These are phyloP conservation scores for Cotesia typhae DNA, from an alignment of 1,140 invertebrate genomes.

Conservation along the genomic window DNA sequence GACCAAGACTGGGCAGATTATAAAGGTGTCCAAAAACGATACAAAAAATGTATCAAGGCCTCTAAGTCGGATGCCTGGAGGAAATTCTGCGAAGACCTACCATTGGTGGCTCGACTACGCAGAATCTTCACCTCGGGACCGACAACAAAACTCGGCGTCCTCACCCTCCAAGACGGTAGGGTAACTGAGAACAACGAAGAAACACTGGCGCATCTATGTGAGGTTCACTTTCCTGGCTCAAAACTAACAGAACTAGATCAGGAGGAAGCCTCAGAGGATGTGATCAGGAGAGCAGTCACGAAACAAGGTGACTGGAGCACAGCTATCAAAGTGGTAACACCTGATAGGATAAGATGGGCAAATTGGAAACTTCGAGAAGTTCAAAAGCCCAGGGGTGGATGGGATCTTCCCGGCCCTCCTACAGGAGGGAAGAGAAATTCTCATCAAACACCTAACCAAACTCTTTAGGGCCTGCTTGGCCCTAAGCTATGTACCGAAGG, in stretches of 20 bases:
- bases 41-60: background rate
- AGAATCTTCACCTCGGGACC: background rate
- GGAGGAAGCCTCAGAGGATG: background rate
- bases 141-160: background rate
- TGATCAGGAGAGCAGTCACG: background rate
- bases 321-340: background rate
- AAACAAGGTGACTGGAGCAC: slow-evolving; percentile 7
- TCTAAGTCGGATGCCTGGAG: background rate
- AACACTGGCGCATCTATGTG: background rate
- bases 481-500: background rate
- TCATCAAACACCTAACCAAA: background rate
- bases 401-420: background rate
- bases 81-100: background rate
- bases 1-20: background rate
- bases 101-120: background rate
- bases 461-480: background rate
- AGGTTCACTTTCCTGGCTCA: background rate
- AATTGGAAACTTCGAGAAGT: background rate
- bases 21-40: no score
- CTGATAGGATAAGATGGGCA: background rate
- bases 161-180: background rate
- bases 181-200: background rate
- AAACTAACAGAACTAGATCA: no score
- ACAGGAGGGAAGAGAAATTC: no score
- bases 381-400: slow-evolving; percentile 1